These are phyloP conservation scores for Zygaena filipendulae DNA, from an alignment of 2,888 invertebrate genomes.

Conservation along the genomic window DNA sequence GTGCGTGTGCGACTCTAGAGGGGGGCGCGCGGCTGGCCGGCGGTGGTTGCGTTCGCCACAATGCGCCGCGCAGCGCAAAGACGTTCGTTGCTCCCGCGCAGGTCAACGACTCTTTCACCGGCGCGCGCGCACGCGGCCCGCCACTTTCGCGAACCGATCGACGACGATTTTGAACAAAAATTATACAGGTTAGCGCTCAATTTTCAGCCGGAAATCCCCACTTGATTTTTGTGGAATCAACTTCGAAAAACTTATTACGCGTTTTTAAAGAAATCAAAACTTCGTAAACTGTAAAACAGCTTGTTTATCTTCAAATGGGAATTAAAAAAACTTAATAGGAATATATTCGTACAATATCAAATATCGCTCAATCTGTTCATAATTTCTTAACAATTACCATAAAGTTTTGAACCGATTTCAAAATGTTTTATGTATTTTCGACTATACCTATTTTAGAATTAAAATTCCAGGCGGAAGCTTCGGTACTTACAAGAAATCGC, in stretches of 20 bases:
- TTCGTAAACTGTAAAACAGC: no score
- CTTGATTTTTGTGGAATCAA: slow-evolving; percentile 10
- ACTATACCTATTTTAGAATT: no score
- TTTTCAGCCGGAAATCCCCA: slow-evolving; percentile 5
- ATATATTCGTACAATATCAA: no score
- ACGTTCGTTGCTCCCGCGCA: slow-evolving; percentile 65
- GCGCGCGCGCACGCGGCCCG: slow-evolving; percentile 44
- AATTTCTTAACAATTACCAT: no score
- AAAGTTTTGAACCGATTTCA: no score
- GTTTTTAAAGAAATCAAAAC: no score
- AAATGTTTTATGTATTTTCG: no score
- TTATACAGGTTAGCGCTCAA: slow-evolving; percentile 5
- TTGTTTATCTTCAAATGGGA: no score
- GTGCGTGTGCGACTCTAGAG: slow-evolving; percentile 15
- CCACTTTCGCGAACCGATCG: slow-evolving; percentile 56
- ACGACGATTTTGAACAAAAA: slow-evolving; percentile 31
- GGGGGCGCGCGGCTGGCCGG: slow-evolving; percentile 19
- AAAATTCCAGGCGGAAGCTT: no score
- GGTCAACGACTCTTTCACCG: slow-evolving; percentile 64
- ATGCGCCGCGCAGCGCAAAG: slow-evolving; percentile 52
- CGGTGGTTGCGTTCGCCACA: slow-evolving; percentile 36
- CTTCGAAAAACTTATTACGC: slow-evolving; percentile 14
- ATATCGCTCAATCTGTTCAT: no score
- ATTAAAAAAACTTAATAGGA: no score
- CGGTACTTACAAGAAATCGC: no score